Conservation (phyloP, 2,113 vertebrate species). For the Amia ocellicauda region DNA sequence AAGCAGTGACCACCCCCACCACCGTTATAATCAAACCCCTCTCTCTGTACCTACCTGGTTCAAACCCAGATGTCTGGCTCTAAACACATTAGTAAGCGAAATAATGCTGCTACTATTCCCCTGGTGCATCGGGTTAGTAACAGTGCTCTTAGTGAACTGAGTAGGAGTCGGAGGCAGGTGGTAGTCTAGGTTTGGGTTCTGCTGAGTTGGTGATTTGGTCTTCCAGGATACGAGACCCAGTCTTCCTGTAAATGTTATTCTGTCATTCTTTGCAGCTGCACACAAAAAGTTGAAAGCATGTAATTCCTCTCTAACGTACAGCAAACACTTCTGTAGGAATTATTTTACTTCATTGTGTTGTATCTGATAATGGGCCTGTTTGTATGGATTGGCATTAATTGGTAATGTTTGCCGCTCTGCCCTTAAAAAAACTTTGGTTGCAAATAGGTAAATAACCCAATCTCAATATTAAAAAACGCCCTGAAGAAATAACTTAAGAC, state of each 20-base stretch:
- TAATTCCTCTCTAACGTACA: no score
- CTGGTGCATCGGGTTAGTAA: neutral
- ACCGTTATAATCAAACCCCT: neutral
- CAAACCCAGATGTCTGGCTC: neutral
- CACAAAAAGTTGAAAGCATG: no score
- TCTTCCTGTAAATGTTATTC: neutral
- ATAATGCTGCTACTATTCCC: neutral
- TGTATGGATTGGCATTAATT: no score
- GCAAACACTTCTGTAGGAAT: no score
- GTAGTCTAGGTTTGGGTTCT: no score
- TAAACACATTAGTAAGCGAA: neutral
- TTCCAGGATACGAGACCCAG: neutral
- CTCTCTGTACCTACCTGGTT: neutral
- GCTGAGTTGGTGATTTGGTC: no score
- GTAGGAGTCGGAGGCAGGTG: neutral
- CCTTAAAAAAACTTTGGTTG: no score
- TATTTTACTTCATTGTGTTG: no score
- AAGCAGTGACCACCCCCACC: neutral
- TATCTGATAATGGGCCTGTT: no score
- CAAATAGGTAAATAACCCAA: conserved; percentile 1
- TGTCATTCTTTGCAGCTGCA: no score
- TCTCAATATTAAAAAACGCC: conserved; percentile 1
- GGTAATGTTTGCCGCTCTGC: no score
- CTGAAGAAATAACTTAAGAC: conserved; percentile 20
- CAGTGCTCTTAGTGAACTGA: neutral